These are phyloP conservation scores for Galaxea fascicularis DNA, from an alignment of 92 coral and sea anemone species.

Conservation along the genomic window DNA sequence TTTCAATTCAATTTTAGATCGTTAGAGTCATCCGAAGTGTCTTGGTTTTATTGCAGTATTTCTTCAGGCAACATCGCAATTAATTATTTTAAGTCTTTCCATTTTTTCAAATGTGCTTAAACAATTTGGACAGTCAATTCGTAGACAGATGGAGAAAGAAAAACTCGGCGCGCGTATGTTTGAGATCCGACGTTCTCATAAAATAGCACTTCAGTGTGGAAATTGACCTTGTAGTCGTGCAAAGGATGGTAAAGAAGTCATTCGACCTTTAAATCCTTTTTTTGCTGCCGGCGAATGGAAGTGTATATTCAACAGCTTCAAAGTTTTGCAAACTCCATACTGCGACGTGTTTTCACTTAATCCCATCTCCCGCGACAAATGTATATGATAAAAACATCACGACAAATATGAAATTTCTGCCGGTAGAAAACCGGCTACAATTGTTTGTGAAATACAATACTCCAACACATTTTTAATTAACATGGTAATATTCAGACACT, in stretches of 20 bases:
- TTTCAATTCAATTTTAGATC: not conserved
- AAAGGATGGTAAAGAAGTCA: no score
- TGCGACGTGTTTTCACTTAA: no score
- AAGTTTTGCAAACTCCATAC: no score
- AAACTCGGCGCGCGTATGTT: not conserved
- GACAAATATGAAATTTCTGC: not conserved
- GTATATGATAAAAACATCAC: not conserved
- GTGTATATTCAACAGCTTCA: no score
- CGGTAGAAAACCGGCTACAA: not conserved
- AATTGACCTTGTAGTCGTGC: no score
- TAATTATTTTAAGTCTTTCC: no score
- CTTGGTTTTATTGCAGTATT: not conserved
- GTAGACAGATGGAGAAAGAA: not conserved
- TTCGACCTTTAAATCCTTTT: no score
- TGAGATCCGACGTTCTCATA: not conserved
- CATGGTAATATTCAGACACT: not conserved
- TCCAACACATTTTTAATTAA: not conserved
- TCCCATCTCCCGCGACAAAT: not conserved
- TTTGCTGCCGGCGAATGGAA: no score
- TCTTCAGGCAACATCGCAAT: not conserved
- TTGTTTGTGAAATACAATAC: not conserved
- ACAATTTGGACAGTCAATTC: not conserved
- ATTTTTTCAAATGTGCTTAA: not conserved
- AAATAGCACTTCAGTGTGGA: not conserved
- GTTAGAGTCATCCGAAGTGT: not conserved